Evolutionary conservation across 2,113 vertebrate genomes (phyloP).

Genomic region (Pedionomus torquatus): DNA sequence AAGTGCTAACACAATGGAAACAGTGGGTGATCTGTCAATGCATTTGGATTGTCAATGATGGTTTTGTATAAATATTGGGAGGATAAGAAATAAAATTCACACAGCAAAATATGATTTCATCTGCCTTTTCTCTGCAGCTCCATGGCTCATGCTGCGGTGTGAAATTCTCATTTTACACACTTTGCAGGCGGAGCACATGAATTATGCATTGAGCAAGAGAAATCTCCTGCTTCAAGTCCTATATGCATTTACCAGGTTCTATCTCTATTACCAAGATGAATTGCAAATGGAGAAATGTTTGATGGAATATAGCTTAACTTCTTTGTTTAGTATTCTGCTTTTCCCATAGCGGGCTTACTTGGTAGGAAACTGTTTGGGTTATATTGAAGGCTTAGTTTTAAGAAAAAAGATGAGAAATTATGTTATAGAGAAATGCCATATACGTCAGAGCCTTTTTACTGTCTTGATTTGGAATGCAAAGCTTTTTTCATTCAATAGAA

Average conservation of each 20-base stretch:
- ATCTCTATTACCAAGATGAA: constrained; percentile 99
- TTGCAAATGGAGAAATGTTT: constrained; percentile 92
- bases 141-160: constrained; percentile 94
- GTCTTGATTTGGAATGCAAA: constrained; percentile 63
- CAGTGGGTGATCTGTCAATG: constrained; percentile 85
- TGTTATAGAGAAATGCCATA: constrained; percentile 49
- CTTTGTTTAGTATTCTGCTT: constrained; percentile 88
- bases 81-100: constrained; percentile 83
- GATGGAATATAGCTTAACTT: constrained; percentile 91
- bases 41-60: constrained; percentile 84
- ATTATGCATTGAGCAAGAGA: constrained; percentile 99
- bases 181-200: constrained; percentile 98
- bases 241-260: constrained; percentile 96
- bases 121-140: constrained; percentile 86
- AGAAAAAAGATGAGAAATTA: constrained; percentile 64
- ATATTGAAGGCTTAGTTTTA: constrained; percentile 62
- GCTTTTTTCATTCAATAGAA: constrained; percentile 54
- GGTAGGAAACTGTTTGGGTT: constrained; percentile 71
- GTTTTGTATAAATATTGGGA: constrained; percentile 86
- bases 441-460: constrained; percentile 62
- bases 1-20: constrained; percentile 82
- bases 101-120: constrained; percentile 86
- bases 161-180: constrained; percentile 99
- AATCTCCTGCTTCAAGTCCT: constrained; percentile 99
- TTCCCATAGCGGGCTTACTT: constrained; percentile 66